Percentiles rank a stretch among this genome's conserved stretches.
Conservation (phyloP, 2,113 vertebrate genomes). For the Notechis scutatus region DNA sequence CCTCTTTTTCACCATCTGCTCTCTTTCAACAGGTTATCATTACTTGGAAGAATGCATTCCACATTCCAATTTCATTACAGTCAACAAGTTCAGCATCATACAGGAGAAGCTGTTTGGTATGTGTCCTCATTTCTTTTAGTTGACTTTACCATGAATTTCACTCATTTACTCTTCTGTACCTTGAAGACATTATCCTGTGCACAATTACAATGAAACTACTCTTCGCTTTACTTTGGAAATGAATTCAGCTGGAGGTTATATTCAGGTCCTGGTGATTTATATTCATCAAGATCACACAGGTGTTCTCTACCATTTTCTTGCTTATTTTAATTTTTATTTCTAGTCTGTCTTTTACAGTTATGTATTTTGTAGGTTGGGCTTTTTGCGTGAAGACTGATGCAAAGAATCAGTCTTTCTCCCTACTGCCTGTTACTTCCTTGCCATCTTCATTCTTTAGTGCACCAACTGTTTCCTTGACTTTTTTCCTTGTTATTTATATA, state of each 20-base stretch:
- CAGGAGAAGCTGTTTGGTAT: background rate
- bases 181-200: background rate
- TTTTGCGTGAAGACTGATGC: background rate
- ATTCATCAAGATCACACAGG: background rate
- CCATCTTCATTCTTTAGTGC: background rate
- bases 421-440: background rate
- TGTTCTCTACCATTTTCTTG: no score
- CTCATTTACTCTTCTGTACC: background rate
- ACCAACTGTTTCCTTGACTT: background rate
- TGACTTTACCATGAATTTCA: background rate
- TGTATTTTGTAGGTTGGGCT: background rate
- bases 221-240: background rate
- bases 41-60: background rate
- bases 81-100: background rate
- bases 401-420: background rate
- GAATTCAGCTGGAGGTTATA: background rate
- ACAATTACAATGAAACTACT: background rate
- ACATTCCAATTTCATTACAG: background rate
- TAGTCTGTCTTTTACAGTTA: background rate
- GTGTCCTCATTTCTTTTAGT: background rate
- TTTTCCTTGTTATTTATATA: background rate
- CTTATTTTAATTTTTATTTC: no score
- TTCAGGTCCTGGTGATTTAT: background rate
- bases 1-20: conserved; percentile 16
- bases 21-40: conserved; percentile 27